These are phyloP conservation scores for Phrynocephalus forsythii DNA, from an alignment of 2,797 vertebrate species.

Conservation along the genomic window DNA sequence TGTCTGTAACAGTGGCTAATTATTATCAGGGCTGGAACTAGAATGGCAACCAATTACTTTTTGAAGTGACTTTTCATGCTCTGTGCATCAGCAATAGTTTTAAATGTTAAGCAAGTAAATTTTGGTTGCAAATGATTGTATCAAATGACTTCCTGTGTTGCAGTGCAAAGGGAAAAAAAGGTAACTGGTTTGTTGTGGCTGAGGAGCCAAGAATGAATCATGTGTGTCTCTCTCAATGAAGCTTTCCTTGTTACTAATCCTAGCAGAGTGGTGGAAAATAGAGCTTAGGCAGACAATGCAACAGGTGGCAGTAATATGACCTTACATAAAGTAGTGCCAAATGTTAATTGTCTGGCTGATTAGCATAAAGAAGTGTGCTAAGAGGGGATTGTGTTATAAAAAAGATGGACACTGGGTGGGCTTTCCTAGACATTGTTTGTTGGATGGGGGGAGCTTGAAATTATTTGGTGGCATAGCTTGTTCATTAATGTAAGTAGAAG, in stretches of 20 bases:
- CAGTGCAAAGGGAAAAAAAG: neutral
- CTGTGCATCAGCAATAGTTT: neutral
- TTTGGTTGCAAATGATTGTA: neutral
- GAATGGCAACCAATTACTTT: neutral
- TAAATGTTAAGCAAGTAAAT: neutral
- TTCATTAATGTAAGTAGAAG: neutral
- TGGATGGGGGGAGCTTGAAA: neutral
- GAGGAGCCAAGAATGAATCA: neutral
- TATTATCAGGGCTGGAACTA: no score
- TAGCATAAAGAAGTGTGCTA: conserved; percentile 15
- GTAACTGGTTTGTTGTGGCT: neutral
- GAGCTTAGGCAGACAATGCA: conserved; percentile 1
- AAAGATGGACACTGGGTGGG: neutral
- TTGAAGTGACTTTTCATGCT: neutral
- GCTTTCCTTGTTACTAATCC: conserved; percentile 26
- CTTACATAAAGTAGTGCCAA: conserved; percentile 1
- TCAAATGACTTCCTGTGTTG: neutral
- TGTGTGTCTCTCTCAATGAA: neutral
- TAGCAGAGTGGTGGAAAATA: neutral
- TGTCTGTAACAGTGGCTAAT: neutral
- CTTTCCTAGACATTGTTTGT: neutral
- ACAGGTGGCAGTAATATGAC: conserved; percentile 28
- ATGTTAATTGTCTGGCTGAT: conserved; percentile 16
- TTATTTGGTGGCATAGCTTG: neutral
- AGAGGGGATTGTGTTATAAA: neutral